Percentiles rank a stretch among this genome's conserved stretches.
Evolutionary conservation across 2,888 invertebrate species (phyloP).

Genomic region (Rosalia funebris): DNA sequence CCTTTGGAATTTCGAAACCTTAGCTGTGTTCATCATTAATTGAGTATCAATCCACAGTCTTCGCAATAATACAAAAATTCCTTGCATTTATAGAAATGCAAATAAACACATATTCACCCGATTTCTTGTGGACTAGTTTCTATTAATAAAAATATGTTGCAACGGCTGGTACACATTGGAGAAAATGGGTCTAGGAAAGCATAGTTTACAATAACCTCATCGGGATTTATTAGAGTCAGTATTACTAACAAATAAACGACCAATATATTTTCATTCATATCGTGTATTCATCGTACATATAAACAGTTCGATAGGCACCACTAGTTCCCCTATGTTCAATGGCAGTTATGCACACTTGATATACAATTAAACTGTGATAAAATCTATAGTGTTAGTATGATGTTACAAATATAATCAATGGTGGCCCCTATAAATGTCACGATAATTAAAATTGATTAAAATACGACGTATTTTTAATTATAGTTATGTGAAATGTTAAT

Average conservation of each 20-base stretch:
- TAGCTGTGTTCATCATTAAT: no score
- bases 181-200: not conserved
- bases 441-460: not conserved
- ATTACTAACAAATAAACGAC: not conserved
- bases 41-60: no score
- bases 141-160: not conserved
- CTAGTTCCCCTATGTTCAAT: not conserved
- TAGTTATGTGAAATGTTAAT: no score
- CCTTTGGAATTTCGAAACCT: no score
- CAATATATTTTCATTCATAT: not conserved
- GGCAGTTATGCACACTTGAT: not conserved
- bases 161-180: not conserved
- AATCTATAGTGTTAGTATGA: not conserved
- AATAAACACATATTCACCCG: no score
- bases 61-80: no score
- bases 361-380: not conserved
- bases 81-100: no score
- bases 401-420: not conserved
- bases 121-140: no score
- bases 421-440: not conserved
- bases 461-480: not conserved
- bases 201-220: not conserved
- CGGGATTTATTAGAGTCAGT: not conserved
- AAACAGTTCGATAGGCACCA: not conserved
- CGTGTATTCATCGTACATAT: not conserved